Conservation (phyloP, 2,888 invertebrate species). For the Aleiodes testaceus region DNA sequence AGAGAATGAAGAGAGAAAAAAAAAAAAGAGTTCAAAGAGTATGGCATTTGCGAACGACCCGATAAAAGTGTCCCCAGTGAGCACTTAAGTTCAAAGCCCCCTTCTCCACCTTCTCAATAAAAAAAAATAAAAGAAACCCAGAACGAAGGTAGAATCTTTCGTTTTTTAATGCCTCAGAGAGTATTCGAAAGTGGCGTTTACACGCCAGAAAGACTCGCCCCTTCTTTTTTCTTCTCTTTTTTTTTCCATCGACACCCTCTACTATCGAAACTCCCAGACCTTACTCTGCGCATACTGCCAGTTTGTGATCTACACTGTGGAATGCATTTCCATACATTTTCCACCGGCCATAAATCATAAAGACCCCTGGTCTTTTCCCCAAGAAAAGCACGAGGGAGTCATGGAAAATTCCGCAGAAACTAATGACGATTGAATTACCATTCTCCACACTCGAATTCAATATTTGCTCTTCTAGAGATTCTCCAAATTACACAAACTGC, state of each 20-base stretch:
- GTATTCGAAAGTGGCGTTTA: slow-evolving; percentile 47
- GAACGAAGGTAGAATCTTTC: slow-evolving; percentile 35
- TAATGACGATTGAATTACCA: slow-evolving; percentile 52
- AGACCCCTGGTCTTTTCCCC: slow-evolving; percentile 27
- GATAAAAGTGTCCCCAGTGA: slow-evolving; percentile 37
- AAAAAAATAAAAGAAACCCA: slow-evolving; percentile 34
- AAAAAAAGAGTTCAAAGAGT: slow-evolving; percentile 9
- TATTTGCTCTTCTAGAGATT: not conserved
- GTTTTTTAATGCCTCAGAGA: slow-evolving; percentile 48
- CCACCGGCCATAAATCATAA: slow-evolving; percentile 44
- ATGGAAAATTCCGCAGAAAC: not conserved
- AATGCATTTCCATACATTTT: slow-evolving; percentile 61
- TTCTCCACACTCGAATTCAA: slow-evolving; percentile 28
- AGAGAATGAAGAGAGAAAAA: slow-evolving; percentile 6
- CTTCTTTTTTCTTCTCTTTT: slow-evolving; percentile 4
- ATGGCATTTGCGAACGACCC: slow-evolving; percentile 48
- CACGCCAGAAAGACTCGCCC: slow-evolving; percentile 37
- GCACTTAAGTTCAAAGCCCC: slow-evolving; percentile 42
- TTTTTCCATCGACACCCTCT: slow-evolving; percentile 5
- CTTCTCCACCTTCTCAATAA: slow-evolving; percentile 1
- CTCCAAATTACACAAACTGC: not conserved
- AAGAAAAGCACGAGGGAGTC: not conserved
- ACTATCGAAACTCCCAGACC: slow-evolving; percentile 30
- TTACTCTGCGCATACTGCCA: slow-evolving; percentile 44
- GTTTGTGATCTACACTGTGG: slow-evolving; percentile 51